Base-by-base conservation (phyloP, 2,888 invertebrate species). In the Leptopilina myrica region DNA sequence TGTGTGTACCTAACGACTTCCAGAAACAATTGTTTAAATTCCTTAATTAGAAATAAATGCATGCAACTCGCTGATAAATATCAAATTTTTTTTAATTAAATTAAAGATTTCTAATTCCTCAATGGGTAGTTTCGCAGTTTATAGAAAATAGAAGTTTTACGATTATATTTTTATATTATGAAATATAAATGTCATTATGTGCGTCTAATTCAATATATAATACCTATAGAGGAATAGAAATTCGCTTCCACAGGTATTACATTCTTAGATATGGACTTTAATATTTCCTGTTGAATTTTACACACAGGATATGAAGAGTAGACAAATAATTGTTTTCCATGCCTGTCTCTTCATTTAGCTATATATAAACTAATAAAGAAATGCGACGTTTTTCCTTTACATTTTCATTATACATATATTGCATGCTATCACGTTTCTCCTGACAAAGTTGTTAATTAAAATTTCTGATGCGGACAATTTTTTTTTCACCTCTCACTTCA, bases 361-460 rank as follows among this genome's bases (percentile, higher is more conserved):
- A 33, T 33, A 26, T 26, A 33, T 33, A 75, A 78, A 81, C 83
- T 78, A 82, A 81, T 82, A 67, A 81, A 33, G 79, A 82, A 80
- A 79, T 76, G 81, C 80, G 81, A 79, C 79, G 81, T 81, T 82
- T 84, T 82, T 83, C 81, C 79, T 78, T 79, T 78, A 14, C 26
- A n/a, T 15, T 59, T n/a, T 56, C 33, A 33, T 78, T 43, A 73
- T 73, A 59, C n/a, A n/a, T 67, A 59, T 20, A 20, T 67, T 59
- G 59, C 77, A 33, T 33, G 81, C 79, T 67, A 76, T 81, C 80
- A 81, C 81, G 78, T 82, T 84, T 84, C 84, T 79, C 79, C 80
- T 77, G 64, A 81, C 80, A 80, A 82, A 79, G 79, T 79, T 33
- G 46, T 78, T 80, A 84, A 86, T 85, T 84, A 33, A 82, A 84